Percentiles rank a stretch among this genome's conserved stretches.
These are phyloP conservation scores for Pristionchus arcanus DNA, from an alignment of 2,888 invertebrate genomes.

Conservation along the genomic window DNA sequence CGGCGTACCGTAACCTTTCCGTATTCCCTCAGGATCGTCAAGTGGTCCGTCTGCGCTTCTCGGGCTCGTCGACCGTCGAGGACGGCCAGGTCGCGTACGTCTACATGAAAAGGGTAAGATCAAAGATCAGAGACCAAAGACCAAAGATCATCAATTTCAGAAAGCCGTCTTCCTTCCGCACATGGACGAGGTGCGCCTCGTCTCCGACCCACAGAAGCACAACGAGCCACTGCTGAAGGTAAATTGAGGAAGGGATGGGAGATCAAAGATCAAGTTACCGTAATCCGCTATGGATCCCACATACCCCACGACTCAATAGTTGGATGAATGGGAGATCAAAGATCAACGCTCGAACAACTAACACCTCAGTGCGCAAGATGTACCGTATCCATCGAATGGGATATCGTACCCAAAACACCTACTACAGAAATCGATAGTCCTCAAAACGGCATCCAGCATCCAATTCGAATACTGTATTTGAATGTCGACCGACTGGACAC, in stretches of 20 bases:
- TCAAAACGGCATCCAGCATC: too few relatives aligned
- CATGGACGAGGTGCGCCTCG: conserved; percentile 19
- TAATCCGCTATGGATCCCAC: too few relatives aligned
- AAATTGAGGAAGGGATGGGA: background rate
- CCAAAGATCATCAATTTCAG: background rate
- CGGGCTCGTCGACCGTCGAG: background rate
- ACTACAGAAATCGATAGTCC: too few relatives aligned
- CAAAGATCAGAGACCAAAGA: background rate
- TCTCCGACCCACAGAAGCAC: background rate
- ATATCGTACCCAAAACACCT: too few relatives aligned
- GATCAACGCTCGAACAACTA: background rate
- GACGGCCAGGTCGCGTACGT: background rate
- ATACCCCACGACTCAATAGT: too few relatives aligned
- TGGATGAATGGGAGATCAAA: too few relatives aligned
- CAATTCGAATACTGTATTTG: background rate
- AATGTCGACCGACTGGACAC: too few relatives aligned
- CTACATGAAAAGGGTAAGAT: conserved; percentile 14
- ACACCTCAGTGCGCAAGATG: background rate
- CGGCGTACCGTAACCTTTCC: background rate
- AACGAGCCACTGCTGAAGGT: background rate
- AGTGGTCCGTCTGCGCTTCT: conserved; percentile 22
- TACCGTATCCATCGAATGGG: too few relatives aligned
- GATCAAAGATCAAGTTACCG: background rate
- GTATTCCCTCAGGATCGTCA: background rate
- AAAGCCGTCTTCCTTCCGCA: background rate